Percentiles rank a stretch among this genome's conserved stretches.
Conservation (phyloP, 2,888 invertebrate species). For the Volucella bombylans region DNA sequence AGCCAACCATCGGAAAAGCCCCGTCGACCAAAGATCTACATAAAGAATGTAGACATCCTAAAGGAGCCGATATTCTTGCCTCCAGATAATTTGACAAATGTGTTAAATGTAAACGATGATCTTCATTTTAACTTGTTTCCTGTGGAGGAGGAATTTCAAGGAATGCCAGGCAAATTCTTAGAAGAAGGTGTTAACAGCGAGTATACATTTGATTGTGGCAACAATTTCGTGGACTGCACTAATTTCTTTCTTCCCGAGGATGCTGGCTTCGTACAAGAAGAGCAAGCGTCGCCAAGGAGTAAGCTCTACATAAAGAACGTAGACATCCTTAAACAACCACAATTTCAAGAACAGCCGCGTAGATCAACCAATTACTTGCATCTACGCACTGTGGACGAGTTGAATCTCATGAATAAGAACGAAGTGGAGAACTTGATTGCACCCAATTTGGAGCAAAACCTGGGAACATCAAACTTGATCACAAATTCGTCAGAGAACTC, state of each 20-base stretch:
- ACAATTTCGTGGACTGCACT: conserved; percentile 60
- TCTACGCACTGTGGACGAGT: conserved; percentile 81
- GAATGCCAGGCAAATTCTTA: conserved; percentile 46
- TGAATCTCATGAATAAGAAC: conserved; percentile 82
- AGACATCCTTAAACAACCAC: conserved; percentile 79
- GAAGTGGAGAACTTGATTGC: conserved; percentile 81
- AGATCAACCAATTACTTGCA: conserved; percentile 79
- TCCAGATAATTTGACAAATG: conserved; percentile 70
- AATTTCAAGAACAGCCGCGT: conserved; percentile 75
- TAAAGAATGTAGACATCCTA: conserved; percentile 81
- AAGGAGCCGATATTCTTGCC: conserved; percentile 80
- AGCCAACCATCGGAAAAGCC: conserved; percentile 75
- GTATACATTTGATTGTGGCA: conserved; percentile 57
- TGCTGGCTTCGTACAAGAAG: conserved; percentile 46
- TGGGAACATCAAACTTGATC: conserved; percentile 49
- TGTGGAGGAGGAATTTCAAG: conserved; percentile 44
- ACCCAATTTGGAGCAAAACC: conserved; percentile 78
- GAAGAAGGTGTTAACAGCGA: conserved; percentile 48
- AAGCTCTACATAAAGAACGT: conserved; percentile 81
- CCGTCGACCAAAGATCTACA: conserved; percentile 81
- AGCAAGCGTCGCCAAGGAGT: conserved; percentile 75
- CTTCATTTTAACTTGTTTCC: conserved; percentile 66
- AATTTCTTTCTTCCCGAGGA: conserved; percentile 62
- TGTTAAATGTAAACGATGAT: conserved; percentile 73
- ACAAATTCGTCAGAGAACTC: conserved; percentile 74